Conservation (phyloP, 2,113 vertebrate genomes). For the Ibidorhyncha struthersii region DNA sequence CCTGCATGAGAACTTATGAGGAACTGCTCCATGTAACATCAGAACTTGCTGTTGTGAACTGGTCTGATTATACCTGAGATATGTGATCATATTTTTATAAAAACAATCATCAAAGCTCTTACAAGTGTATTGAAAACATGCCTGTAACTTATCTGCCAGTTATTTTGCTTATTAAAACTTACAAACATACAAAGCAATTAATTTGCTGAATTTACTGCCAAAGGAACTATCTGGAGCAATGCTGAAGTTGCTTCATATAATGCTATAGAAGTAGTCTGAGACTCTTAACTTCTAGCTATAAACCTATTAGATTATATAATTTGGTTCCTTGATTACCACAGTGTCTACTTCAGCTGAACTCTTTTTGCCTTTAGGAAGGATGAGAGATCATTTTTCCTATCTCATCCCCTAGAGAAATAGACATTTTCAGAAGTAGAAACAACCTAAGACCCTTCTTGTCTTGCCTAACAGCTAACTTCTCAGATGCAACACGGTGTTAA, state of each 20-base stretch:
- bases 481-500: fast-evolving
- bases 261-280: no score
- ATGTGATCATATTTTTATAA: background rate
- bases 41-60: background rate
- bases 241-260: no score
- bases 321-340: background rate
- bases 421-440: background rate
- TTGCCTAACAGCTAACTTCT: background rate
- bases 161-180: background rate
- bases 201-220: background rate
- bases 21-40: background rate
- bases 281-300: background rate
- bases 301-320: background rate
- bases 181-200: background rate
- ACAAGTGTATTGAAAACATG: background rate
- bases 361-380: background rate
- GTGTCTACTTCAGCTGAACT: background rate
- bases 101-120: background rate
- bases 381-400: background rate
- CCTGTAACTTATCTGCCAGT: background rate
- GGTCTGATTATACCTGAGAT: background rate
- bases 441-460: background rate
- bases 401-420: background rate
- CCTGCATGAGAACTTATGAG: background rate
- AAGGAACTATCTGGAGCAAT: background rate